Conservation (phyloP, 2,888 invertebrate species). For the Drepanosiphum platanoidis region DNA sequence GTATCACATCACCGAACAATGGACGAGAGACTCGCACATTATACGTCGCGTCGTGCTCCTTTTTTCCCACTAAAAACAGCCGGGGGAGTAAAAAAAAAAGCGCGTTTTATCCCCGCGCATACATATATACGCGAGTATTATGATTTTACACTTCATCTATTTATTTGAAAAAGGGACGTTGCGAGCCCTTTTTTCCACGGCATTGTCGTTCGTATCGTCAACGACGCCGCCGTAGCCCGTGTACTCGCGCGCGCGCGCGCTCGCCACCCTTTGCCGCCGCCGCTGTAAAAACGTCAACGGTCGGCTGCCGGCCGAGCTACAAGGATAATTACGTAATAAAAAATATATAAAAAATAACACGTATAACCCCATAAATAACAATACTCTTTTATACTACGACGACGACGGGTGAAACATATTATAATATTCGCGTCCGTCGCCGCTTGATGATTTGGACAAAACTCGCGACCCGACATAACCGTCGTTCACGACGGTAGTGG, state of each 20-base stretch:
- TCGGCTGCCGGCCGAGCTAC: not conserved
- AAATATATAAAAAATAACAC: slow-evolving; percentile 15
- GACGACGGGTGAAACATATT: not conserved
- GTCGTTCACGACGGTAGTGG: too few relatives aligned
- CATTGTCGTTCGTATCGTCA: slow-evolving; percentile 27
- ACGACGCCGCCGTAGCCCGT: slow-evolving; percentile 20
- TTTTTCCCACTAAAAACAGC: slow-evolving; percentile 2
- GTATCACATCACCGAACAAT: not conserved
- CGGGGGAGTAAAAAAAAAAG: not conserved
- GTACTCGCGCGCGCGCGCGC: not conserved
- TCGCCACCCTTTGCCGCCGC: slow-evolving; percentile 4
- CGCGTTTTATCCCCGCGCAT: slow-evolving; percentile 28
- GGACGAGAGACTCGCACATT: not conserved
- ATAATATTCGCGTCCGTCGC: not conserved
- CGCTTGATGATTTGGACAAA: not conserved
- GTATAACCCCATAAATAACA: slow-evolving; percentile 24
- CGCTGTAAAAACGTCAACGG: slow-evolving; percentile 40
- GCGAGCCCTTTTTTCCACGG: slow-evolving; percentile 31
- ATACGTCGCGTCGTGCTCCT: not conserved
- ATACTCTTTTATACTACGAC: slow-evolving; percentile 6
- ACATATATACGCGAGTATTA: slow-evolving; percentile 19
- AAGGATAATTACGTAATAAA: slow-evolving; percentile 52
- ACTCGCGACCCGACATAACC: too few relatives aligned
- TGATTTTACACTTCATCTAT: slow-evolving; percentile 62
- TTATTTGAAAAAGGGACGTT: slow-evolving; percentile 51